Evolutionary conservation across 2,113 vertebrate species (phyloP), one percentile per base, ranked within the genome.

Genomic region (Hippoglossus stenolepis): DNA sequence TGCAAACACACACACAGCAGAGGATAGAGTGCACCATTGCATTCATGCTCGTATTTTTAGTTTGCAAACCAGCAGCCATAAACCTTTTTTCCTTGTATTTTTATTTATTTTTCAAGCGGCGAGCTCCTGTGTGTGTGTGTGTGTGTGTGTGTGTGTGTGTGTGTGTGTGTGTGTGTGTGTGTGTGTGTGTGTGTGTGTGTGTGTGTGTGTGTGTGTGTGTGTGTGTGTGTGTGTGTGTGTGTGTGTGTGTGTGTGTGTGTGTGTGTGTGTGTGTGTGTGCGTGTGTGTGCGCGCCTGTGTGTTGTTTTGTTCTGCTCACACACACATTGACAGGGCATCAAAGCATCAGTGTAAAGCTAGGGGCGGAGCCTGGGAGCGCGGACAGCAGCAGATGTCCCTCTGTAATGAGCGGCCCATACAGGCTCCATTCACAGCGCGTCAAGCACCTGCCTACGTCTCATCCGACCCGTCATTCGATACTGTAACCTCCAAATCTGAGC

Each of bases 381-480:
- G 85, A 86, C 86, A 57, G 85, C 87, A 92, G 93, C 94, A 95
- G 94, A 94, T 95, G 94, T 94, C 93, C 89, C 56, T 90, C 80
- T 90, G 84, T 92, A 91, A 91, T 91, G 90, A 92, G 89, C 79
- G 4, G 75, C 70, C 70, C 78, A 87, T 87, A 84, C 85, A 86
- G 85, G 66, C 91, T 89, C 85, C 87, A 90, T 91, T 93, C 88
- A 90, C 70, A 35, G 70, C 28, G 7, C 59, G 75, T 84, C 76
- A 64, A 85, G 80, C 91, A 92, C 91, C 91, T 91, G 92, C 90
- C 87, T 51, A 21, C 61, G 82, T 85, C 47, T 51, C 84, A 80
- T 73, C 65, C 66, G 66, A 23, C 77, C 88, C 68, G 90, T 85
- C 90, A 91, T 86, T 63, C 8, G 89, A 93, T 87, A 90, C 87